Evolutionary conservation across 2,113 vertebrate genomes (phyloP).

Genomic region (Petaurus breviceps): DNA sequence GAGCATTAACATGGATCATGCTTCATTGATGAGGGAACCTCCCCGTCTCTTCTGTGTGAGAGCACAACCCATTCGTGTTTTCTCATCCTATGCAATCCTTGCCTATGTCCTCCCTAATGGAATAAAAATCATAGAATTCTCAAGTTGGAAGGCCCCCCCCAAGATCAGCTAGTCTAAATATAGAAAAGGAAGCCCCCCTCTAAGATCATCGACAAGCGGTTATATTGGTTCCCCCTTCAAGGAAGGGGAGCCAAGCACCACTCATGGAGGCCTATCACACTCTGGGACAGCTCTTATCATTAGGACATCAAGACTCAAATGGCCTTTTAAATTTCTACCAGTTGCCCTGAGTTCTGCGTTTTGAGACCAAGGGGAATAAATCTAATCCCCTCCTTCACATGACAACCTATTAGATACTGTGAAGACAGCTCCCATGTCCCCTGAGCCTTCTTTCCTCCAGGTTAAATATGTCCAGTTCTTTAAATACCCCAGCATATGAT

Average conservation of each 20-base stretch:
- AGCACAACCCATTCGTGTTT: not conserved
- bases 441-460: not conserved
- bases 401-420: not conserved
- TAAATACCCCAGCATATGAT: not conserved
- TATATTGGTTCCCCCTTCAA: not conserved
- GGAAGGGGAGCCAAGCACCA: not conserved
- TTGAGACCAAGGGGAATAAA: not conserved
- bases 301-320: not conserved
- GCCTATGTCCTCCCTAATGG: not conserved
- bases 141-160: not conserved
- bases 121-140: not conserved
- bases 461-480: not conserved
- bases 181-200: not conserved
- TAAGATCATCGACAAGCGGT: not conserved
- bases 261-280: not conserved
- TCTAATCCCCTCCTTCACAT: not conserved
- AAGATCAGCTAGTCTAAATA: not conserved
- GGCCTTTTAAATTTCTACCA: not conserved
- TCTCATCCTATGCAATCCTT: not conserved
- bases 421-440: not conserved
- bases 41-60: not conserved
- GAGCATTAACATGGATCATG: not conserved
- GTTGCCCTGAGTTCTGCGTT: not conserved
- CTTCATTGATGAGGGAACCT: not conserved
- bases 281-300: not conserved